Conservation (phyloP, 2,113 vertebrate genomes). For the Lonchura striata region DNA sequence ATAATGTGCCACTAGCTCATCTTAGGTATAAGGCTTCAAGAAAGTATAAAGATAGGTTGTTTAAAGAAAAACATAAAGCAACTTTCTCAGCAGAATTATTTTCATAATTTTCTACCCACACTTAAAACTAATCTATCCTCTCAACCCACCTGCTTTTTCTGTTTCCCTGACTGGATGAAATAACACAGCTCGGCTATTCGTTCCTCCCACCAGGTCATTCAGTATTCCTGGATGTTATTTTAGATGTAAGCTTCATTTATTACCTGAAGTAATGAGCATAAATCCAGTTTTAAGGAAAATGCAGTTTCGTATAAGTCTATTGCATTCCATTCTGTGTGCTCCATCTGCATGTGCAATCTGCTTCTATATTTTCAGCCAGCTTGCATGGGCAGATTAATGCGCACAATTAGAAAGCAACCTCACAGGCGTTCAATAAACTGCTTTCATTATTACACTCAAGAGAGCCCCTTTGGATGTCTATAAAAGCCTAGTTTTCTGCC, state of each 20-base stretch:
- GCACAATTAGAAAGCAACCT: slow-evolving; percentile 81
- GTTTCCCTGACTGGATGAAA: slow-evolving; percentile 1
- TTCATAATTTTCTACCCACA: slow-evolving; percentile 11
- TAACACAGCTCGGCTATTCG: neutral
- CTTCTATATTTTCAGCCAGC: slow-evolving; percentile 79
- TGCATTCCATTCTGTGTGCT: slow-evolving; percentile 67
- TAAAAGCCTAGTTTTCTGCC: slow-evolving; percentile 83
- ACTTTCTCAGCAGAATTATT: slow-evolving; percentile 29
- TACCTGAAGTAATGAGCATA: slow-evolving; percentile 62
- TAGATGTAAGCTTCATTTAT: slow-evolving; percentile 16
- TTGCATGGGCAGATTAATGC: slow-evolving; percentile 81
- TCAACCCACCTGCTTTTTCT: neutral
- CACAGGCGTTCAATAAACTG: slow-evolving; percentile 81
- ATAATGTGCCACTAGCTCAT: neutral
- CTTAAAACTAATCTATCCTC: slow-evolving; percentile 8
- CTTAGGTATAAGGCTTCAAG: neutral
- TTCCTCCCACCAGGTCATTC: slow-evolving; percentile 12
- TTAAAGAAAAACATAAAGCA: neutral
- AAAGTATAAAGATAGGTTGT: neutral
- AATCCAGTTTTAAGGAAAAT: slow-evolving; percentile 70
- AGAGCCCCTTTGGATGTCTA: slow-evolving; percentile 80
- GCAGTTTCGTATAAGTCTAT: slow-evolving; percentile 37
- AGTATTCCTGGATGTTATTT: slow-evolving; percentile 24
- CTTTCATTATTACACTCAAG: slow-evolving; percentile 81
- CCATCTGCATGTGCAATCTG: slow-evolving; percentile 81